Conservation (phyloP, 1,140 invertebrate species). For the Leptinotarsa lineolata region DNA sequence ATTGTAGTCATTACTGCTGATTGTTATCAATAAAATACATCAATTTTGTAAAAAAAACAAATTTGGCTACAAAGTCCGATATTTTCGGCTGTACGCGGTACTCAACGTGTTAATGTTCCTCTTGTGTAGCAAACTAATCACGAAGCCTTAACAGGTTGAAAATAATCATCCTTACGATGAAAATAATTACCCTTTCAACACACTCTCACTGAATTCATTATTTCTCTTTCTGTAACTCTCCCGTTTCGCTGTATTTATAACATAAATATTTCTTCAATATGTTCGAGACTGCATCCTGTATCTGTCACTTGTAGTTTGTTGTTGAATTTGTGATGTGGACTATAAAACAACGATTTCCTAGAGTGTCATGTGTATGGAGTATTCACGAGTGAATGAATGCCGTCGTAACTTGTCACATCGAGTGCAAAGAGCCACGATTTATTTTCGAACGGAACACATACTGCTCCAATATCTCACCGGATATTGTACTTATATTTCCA, state of each 20-base stretch:
- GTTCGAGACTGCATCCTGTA: not conserved
- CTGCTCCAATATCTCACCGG: slow-evolving; percentile 16
- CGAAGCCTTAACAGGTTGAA: no score
- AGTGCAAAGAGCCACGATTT: slow-evolving; percentile 19
- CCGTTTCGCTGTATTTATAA: not conserved
- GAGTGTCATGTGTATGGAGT: slow-evolving; percentile 6
- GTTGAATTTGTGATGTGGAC: not conserved
- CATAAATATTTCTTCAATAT: slow-evolving; percentile 1
- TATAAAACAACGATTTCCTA: not conserved
- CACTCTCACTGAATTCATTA: not conserved
- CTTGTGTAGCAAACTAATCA: no score
- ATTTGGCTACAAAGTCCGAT: no score
- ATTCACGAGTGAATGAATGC: slow-evolving; percentile 19
- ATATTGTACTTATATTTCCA: slow-evolving; percentile 13
- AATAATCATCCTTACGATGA: not conserved
- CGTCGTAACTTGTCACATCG: slow-evolving; percentile 20
- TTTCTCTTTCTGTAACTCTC: not conserved
- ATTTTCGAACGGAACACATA: slow-evolving; percentile 7
- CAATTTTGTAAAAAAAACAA: no score
- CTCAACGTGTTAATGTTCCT: no score
- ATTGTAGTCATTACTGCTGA: no score
- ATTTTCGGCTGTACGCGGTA: no score
- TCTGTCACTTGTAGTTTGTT: not conserved
- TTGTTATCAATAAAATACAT: no score
- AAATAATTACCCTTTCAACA: not conserved